Percentiles rank a stretch among this genome's conserved stretches.
Evolutionary conservation across 2,797 vertebrate genomes (phyloP).

Genomic region (Acrocephalus scirpaceus): DNA sequence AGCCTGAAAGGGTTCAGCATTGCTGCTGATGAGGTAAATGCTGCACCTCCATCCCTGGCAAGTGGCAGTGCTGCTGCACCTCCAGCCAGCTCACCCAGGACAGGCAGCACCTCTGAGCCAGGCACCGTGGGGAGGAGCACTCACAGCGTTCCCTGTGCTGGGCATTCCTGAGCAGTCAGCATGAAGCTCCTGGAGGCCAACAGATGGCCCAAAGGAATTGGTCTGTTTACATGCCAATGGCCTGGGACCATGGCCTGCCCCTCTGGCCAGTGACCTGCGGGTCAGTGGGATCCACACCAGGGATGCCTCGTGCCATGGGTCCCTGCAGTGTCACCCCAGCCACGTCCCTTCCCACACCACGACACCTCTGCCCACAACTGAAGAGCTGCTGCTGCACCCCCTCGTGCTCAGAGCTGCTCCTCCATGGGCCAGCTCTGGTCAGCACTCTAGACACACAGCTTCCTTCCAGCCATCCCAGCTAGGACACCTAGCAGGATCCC

Average conservation of each 20-base stretch:
- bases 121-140: neutral
- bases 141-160: neutral
- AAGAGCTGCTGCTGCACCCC: accelerated
- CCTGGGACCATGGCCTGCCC: neutral
- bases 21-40: neutral
- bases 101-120: neutral
- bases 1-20: neutral
- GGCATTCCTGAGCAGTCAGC: neutral
- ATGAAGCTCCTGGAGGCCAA: neutral
- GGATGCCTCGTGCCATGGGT: accelerated
- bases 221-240: neutral
- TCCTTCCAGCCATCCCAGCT: accelerated
- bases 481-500: neutral
- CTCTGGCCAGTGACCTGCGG: accelerated
- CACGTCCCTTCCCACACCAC: accelerated
- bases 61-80: neutral
- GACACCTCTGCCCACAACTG: accelerated
- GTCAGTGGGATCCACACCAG: accelerated
- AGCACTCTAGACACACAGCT: accelerated
- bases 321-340: too few species aligned
- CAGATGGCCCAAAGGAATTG: neutral
- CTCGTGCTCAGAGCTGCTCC: neutral
- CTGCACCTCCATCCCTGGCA: neutral
- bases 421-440: accelerated
- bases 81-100: neutral